phyloP scores from a whole-genome alignment of 2,113 vertebrate species.

The Caranx melampygus region DNA sequence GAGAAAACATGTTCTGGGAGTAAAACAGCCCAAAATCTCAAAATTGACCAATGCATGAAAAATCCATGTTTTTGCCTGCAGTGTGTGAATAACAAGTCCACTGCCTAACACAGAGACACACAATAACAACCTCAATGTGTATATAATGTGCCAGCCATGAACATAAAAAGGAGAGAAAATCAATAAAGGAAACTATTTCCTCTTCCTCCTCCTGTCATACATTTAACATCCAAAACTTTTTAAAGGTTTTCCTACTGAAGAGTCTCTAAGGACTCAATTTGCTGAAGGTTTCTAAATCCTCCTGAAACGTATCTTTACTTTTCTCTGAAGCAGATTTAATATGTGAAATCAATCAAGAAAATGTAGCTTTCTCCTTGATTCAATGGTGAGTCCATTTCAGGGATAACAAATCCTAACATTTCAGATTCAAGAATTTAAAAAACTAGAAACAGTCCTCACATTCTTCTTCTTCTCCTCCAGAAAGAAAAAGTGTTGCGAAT shows the following conservation, averaged over 20 bases:
- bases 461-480: not conserved
- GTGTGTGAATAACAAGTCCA: slow-evolving; percentile 2
- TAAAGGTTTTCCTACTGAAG: not conserved
- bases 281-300: not conserved
- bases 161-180: slow-evolving; percentile 39
- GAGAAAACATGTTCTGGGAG: not conserved
- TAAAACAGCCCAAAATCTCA: not conserved
- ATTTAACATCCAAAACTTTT: not conserved
- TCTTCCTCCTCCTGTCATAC: slow-evolving; percentile 2
- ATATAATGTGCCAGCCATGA: slow-evolving; percentile 8
- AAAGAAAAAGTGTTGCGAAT: not conserved
- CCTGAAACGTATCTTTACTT: not conserved
- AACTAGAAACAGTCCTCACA: slow-evolving; percentile 12
- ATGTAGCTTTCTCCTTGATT: slow-evolving; percentile 11
- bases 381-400: slow-evolving; percentile 27
- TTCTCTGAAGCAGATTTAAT: not conserved
- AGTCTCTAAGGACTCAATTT: slow-evolving; percentile 16
- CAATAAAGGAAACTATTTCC: slow-evolving; percentile 8
- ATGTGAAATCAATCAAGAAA: slow-evolving; percentile 28
- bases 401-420: slow-evolving; percentile 13
- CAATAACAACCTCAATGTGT: slow-evolving; percentile 14
- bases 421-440: slow-evolving; percentile 13
- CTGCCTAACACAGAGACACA: slow-evolving; percentile 28
- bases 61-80: not conserved
- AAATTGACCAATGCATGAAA: not conserved